A percentile compares a stretch with the other conserved stretches of the same genome.
These are phyloP conservation scores for Apostichopus californicus DNA, from an alignment of 35 echinoderm and acorn worm species.

Conservation along the genomic window DNA sequence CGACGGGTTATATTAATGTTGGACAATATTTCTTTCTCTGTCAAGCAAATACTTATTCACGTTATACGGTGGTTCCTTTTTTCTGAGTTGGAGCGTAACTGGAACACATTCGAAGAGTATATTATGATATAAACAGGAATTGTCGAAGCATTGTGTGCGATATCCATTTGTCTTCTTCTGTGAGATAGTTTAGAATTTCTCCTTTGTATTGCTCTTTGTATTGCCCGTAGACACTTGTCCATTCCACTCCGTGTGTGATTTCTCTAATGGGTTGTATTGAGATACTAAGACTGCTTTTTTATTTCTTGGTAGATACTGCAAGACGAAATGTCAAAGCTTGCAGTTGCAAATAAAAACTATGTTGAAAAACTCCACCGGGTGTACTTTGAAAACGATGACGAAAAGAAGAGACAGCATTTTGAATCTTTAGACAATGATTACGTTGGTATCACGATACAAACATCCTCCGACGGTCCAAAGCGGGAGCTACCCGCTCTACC, in stretches of 20 bases:
- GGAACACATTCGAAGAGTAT: no score
- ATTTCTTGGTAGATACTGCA: background rate
- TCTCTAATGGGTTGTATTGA: background rate
- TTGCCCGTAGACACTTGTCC: background rate
- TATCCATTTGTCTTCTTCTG: background rate
- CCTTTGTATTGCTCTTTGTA: background rate
- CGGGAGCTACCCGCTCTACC: background rate
- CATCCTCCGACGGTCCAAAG: no score
- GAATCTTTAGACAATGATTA: constrained; percentile 5
- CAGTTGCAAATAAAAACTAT: background rate
- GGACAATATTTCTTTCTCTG: no score
- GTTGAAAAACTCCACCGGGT: constrained; percentile 13
- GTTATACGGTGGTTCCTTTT: no score
- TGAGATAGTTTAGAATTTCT: background rate
- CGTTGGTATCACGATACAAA: background rate
- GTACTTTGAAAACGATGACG: constrained; percentile 8
- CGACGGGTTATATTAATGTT: no score
- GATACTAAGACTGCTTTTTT: background rate
- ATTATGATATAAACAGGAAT: no score
- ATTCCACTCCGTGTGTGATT: background rate
- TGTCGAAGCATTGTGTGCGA: background rate
- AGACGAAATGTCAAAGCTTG: background rate
- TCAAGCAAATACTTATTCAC: no score
- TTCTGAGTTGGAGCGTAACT: no score
- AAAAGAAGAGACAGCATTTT: background rate